Conservation (phyloP, 1,140 invertebrate genomes). For the Dreissena polymorpha region DNA sequence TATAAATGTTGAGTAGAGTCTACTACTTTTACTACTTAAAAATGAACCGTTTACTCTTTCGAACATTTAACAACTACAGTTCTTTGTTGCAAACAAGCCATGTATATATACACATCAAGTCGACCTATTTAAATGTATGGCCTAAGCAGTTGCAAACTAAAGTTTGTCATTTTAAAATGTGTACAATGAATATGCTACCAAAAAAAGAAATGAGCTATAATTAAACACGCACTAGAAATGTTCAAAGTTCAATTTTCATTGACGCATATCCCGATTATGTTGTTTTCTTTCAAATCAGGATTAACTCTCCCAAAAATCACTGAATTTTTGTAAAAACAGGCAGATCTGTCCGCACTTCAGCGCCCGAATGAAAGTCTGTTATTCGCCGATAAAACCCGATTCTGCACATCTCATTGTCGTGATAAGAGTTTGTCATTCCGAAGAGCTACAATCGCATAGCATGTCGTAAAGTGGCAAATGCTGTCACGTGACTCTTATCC, state of each 20-base stretch:
- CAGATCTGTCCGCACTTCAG: neutral
- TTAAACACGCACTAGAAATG: too few species aligned
- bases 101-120: too few species aligned
- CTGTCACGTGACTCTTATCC: neutral
- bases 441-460: neutral
- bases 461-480: neutral
- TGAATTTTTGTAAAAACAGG: neutral
- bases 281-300: neutral
- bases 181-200: too few species aligned
- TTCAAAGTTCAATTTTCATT: neutral
- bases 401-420: slow-evolving; percentile 8
- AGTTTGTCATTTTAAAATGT: too few species aligned
- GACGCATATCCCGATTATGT: neutral
- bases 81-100: too few species aligned
- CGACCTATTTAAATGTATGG: too few species aligned
- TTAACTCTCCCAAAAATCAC: neutral
- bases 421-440: slow-evolving; percentile 32
- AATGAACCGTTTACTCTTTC: too few species aligned
- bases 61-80: too few species aligned
- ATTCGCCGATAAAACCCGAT: slow-evolving; percentile 38
- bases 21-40: too few species aligned
- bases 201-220: too few species aligned
- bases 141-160: too few species aligned
- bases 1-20: too few species aligned
- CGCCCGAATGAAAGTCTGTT: slow-evolving; percentile 27